These are phyloP conservation scores for Loxodonta africana DNA, from an alignment of 2,113 vertebrate genomes.

Conservation along the genomic window DNA sequence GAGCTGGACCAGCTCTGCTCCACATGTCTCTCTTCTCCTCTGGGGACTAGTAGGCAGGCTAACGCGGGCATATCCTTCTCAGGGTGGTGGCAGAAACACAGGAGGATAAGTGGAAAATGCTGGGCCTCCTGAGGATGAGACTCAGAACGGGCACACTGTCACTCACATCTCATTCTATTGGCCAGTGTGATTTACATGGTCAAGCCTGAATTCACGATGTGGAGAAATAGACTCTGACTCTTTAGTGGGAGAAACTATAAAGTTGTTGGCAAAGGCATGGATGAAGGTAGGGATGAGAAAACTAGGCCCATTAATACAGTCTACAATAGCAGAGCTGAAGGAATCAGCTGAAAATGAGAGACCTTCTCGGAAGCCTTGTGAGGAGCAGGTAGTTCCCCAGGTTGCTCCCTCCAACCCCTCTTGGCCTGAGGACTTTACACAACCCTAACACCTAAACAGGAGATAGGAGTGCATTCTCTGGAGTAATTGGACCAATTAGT, in stretches of 20 bases:
- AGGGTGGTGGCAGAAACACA: not conserved
- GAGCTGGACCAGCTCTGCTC: not conserved
- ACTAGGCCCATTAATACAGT: not conserved
- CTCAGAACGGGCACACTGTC: not conserved
- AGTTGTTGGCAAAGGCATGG: not conserved
- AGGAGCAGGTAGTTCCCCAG: not conserved
- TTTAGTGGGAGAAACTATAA: not conserved
- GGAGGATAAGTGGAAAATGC: not conserved
- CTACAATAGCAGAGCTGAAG: not conserved
- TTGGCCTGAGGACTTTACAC: not conserved
- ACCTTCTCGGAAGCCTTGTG: not conserved
- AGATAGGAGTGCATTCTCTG: not conserved
- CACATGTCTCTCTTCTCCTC: no score
- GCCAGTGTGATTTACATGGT: not conserved
- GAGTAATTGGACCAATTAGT: not conserved
- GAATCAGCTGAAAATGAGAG: no score
- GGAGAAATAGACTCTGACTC: not conserved
- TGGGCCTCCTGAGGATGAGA: not conserved
- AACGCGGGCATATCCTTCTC: not conserved
- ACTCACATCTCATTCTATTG: not conserved
- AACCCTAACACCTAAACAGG: not conserved
- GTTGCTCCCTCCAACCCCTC: not conserved
- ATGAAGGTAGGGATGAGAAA: not conserved
- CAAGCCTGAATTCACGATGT: not conserved
- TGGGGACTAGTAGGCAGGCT: fast-evolving